phyloP scores from a whole-genome alignment of 2,113 vertebrate genomes.

The Albula goreensis region DNA sequence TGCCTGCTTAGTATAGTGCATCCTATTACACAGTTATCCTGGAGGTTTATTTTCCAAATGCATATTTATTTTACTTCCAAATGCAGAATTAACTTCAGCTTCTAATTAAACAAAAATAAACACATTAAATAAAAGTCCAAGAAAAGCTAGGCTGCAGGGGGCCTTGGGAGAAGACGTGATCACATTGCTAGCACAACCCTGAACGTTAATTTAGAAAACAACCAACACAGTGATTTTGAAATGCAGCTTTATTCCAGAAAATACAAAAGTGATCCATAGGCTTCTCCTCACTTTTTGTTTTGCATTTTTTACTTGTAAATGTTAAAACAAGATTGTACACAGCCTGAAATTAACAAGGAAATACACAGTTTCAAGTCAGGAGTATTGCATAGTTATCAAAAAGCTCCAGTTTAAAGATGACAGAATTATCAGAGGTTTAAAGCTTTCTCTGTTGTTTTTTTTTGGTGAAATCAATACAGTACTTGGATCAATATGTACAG shows the following conservation, averaged over 20 bases:
- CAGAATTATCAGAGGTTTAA: neutral
- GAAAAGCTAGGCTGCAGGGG: too few relatives aligned
- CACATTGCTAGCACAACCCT: neutral
- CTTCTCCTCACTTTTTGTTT: neutral
- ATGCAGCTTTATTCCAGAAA: conserved; percentile 27
- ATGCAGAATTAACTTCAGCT: too few relatives aligned
- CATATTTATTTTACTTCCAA: too few relatives aligned
- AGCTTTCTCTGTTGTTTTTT: neutral
- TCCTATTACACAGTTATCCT: neutral
- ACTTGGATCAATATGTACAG: conserved; percentile 2
- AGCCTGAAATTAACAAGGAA: conserved; percentile 16
- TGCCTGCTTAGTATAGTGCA: neutral
- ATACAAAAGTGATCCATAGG: conserved; percentile 10
- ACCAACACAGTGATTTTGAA: neutral
- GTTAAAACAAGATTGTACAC: conserved; percentile 23
- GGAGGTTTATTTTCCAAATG: neutral
- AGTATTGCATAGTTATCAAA: conserved; percentile 16
- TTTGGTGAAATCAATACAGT: conserved; percentile 5
- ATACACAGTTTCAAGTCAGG: neutral
- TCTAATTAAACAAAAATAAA: too few relatives aligned
- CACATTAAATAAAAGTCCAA: too few relatives aligned
- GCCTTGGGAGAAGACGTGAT: neutral
- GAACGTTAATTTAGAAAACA: neutral
- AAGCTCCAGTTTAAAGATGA: conserved; percentile 3
- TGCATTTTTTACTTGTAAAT: neutral